phyloP scores from a whole-genome alignment of 2,888 invertebrate genomes.

The Parapristionchus giblindavisi region DNA sequence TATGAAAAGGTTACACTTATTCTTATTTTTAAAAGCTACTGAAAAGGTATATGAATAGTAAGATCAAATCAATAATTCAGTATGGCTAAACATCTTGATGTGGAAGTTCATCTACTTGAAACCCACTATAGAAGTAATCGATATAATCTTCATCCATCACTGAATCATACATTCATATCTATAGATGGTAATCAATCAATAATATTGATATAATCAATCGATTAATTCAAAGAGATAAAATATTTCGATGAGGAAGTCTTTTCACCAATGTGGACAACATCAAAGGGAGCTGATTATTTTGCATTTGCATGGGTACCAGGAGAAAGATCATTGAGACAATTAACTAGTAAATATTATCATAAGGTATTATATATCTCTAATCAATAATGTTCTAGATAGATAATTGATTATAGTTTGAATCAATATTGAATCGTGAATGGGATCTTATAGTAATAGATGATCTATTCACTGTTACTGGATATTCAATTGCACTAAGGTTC shows the following conservation, averaged over 20 bases:
- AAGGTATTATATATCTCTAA: neutral
- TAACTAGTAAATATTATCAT: neutral
- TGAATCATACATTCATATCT: constrained; percentile 16
- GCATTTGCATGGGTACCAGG: constrained; percentile 28
- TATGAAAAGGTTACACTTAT: constrained; percentile 40
- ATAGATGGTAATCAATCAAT: neutral
- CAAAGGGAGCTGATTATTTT: constrained; percentile 29
- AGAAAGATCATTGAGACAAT: neutral
- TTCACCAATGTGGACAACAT: constrained; percentile 17
- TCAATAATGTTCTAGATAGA: neutral
- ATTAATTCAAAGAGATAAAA: neutral
- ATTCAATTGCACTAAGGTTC: constrained; percentile 41
- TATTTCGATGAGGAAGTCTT: constrained; percentile 33
- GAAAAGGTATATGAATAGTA: too few species aligned
- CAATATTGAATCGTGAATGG: constrained; percentile 44
- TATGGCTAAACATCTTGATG: neutral
- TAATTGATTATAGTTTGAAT: constrained; percentile 29
- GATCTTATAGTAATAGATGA: constrained; percentile 52
- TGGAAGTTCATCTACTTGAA: constrained; percentile 10
- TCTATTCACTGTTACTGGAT: constrained; percentile 46
- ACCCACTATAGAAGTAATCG: constrained; percentile 9
- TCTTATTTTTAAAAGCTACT: too few species aligned
- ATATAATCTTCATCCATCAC: neutral
- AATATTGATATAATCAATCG: neutral
- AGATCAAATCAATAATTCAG: too few species aligned